phyloP scores from a whole-genome alignment of 2,888 invertebrate genomes.

The Drosophila melanosoma region DNA sequence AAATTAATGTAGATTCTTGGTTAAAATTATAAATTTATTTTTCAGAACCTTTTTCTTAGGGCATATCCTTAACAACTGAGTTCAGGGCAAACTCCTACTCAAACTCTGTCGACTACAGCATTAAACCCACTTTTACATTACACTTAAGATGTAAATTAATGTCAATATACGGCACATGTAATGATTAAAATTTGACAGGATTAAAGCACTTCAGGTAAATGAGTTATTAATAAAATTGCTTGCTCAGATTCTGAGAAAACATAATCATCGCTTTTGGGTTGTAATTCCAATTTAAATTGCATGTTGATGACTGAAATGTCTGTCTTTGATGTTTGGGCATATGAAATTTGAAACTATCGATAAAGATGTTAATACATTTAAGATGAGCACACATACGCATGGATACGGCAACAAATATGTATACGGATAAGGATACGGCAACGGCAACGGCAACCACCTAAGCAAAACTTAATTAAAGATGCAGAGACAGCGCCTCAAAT shows the following conservation, averaged over 20 bases:
- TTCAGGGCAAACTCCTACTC: fast-evolving
- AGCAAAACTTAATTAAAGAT: constrained; percentile 70
- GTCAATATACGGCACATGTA: neutral
- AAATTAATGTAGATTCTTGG: neutral
- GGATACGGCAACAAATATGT: constrained; percentile 3
- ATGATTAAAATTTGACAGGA: constrained; percentile 1
- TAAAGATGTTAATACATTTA: constrained; percentile 66
- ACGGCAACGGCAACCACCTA: constrained; percentile 35
- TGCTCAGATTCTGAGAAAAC: neutral
- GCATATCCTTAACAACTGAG: neutral
- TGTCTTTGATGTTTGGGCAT: constrained; percentile 68
- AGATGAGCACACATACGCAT: constrained; percentile 48
- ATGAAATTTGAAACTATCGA: constrained; percentile 75
- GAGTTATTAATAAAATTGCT: constrained; percentile 25
- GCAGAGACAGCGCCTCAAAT: constrained; percentile 54
- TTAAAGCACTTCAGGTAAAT: constrained; percentile 16
- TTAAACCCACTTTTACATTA: neutral
- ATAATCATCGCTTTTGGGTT: constrained; percentile 21
- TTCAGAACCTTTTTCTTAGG: neutral
- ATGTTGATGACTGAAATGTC: constrained; percentile 32
- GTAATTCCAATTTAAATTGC: constrained; percentile 53
- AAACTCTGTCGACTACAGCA: neutral
- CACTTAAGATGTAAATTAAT: neutral
- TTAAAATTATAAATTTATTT: neutral
- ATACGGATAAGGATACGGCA: constrained; percentile 11